Base-by-base conservation (phyloP, 1,140 invertebrate genomes). In the Drosophila ogumai region DNA sequence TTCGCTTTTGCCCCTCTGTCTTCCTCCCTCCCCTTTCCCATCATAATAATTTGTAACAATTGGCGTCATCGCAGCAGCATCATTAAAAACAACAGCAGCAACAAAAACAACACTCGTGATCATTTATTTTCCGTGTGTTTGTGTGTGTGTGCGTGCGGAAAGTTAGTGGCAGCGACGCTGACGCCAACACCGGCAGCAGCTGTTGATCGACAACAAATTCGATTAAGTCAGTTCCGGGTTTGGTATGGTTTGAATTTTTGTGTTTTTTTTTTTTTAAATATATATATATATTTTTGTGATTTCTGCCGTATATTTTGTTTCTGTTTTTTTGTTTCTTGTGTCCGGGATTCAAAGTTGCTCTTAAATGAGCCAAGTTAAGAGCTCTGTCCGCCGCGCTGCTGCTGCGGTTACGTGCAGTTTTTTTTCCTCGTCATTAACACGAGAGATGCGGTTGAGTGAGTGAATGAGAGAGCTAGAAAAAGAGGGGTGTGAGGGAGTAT, bases 211-310 rank as follows among this genome's bases (percentile, higher is more conserved):
- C 84, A 87, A 88, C 84, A 82, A 88, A 88, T 87, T 87, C 84
- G 84, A 87, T 87, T 87, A 87, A 88, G 76, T 88, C 68, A 87
- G 84, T 87, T 87, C 84, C 84, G 84, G 84, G 84, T 87, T 69
- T 55, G 59, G 81, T 85, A 40, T 38, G 66, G 84, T 80, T 84
- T 88, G 84, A 81, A 85, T 85, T 85, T 85, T 81, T 75, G 81
- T 85, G 41, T 46, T 38, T 66, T 52, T 49, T 60, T 46, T 28
- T 59, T 64, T 80, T 84, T 84, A 72, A 67, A 61, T 79, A 55
- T 31, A 38, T 46, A 31, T 31, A 17, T 50, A 43, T 32, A 40
- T 74, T 74, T 82, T 79, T 64, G 65, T 84, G 75, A 58, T 82
- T 82, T 78, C 64, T 54, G 41, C 17, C 47, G 40, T 71, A 34